Evolutionary conservation across 2,888 invertebrate genomes (phyloP), one percentile per base, ranked within the genome.

Genomic region (Leistus spinibarbis): DNA sequence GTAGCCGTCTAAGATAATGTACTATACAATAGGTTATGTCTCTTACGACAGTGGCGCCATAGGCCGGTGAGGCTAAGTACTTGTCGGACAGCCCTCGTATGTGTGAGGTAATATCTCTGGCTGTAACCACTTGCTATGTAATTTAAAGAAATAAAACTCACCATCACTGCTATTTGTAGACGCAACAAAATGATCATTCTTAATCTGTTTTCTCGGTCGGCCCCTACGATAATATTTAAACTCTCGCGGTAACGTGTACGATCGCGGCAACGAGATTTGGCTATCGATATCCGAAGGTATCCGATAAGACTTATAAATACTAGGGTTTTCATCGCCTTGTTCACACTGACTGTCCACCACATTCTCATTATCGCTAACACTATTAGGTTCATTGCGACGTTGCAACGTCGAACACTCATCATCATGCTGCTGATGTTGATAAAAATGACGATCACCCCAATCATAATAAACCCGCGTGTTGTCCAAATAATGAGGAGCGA

Each of bases 101-200:
- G n/a, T n/a, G n/a, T n/a, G n/a, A n/a, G n/a, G n/a, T n/a, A n/a
- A n/a, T n/a, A n/a, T n/a, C n/a, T n/a, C n/a, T n/a, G n/a, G n/a
- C n/a, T n/a, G n/a, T n/a, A n/a, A n/a, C n/a, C n/a, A n/a, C n/a
- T n/a, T n/a, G n/a, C n/a, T n/a, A 56, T 2, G 13, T 13, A 56
- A 16, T n/a, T n/a, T 56, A 56, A 19, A 56, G 56, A 56, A 56
- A 56, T 7, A 19, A 63, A 1, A 63, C 23, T 20, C 22, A 92
- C 95, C 95, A 82, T 95, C 95, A 79, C 95, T 95, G 81, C 95
- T 95, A 82, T 95, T 95, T 54, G 94, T 95, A 79, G 94, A 94
- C 9, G 93, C 91, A 20, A 93, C 89, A 80, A 92, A 92, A 78
- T 92, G 90, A 82, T 92, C 91, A 75, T 90, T 86, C 78, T 90